Evolutionary conservation across 2,113 vertebrate species (phyloP).

Genomic region (Garra rufa): DNA sequence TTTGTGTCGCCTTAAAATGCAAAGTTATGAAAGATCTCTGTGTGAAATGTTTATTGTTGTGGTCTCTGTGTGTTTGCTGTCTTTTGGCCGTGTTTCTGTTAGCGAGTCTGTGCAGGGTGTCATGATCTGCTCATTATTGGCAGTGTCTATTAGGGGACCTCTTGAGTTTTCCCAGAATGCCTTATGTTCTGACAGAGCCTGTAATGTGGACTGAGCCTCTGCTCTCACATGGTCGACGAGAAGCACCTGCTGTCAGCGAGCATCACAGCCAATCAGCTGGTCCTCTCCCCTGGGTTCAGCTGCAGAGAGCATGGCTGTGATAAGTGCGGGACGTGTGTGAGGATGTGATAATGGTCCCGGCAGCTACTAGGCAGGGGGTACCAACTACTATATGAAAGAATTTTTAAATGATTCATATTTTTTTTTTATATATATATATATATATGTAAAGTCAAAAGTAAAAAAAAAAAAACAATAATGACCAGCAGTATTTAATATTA

Average conservation of each 20-base stretch:
- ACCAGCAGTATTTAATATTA: too few species aligned
- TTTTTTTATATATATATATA: too few species aligned
- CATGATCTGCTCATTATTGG: constrained; percentile 17
- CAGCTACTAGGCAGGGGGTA: not conserved
- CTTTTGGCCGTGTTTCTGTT: not conserved
- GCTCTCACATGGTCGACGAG: not conserved
- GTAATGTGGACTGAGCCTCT: not conserved
- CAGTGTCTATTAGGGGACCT: not conserved
- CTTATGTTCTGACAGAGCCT: not conserved
- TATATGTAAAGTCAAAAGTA: too few species aligned
- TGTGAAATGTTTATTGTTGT: not conserved
- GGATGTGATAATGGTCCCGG: not conserved
- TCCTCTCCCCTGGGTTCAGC: constrained; percentile 4
- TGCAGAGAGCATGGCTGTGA: not conserved
- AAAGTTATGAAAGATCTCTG: not conserved
- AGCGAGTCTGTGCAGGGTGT: constrained; percentile 11
- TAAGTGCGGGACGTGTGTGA: not conserved
- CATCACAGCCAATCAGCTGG: constrained; percentile 16
- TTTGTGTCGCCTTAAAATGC: not conserved
- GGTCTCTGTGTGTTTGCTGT: not conserved
- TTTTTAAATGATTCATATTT: not conserved
- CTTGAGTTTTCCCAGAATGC: constrained; percentile 20
- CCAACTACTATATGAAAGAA: not conserved
- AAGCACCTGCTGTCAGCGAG: constrained; percentile 12
- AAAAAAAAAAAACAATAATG: not conserved